These are phyloP conservation scores for Ardeotis arabs DNA, from an alignment of 2,113 vertebrate genomes.

Conservation along the genomic window DNA sequence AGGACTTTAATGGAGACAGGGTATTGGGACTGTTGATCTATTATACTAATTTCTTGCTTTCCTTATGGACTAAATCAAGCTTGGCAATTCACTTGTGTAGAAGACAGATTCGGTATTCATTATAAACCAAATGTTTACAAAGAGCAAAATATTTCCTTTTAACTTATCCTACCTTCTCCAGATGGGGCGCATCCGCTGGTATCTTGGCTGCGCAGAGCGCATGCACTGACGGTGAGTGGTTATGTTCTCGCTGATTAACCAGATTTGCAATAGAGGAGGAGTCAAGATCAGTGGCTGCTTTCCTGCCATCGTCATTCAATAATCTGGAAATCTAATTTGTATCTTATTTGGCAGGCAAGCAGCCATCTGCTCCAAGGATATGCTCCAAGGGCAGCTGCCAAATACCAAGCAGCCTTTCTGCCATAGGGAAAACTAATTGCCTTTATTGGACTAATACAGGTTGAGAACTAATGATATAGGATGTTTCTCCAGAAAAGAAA, in stretches of 20 bases:
- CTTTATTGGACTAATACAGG: conserved; percentile 66
- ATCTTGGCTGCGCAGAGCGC: neutral
- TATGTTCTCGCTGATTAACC: neutral
- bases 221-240: neutral
- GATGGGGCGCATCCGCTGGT: fast-evolving
- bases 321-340: conserved; percentile 78
- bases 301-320: conserved; percentile 64
- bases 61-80: neutral
- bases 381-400: conserved; percentile 72
- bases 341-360: conserved; percentile 61
- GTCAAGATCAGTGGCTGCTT: conserved; percentile 30
- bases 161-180: neutral
- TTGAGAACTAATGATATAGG: conserved; percentile 25
- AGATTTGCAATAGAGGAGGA: conserved; percentile 11
- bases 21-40: neutral
- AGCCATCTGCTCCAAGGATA: conserved; percentile 77
- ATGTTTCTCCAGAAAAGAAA: conserved; percentile 19
- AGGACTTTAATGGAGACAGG: neutral
- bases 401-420: conserved; percentile 57
- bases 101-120: neutral
- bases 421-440: conserved; percentile 65
- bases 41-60: neutral
- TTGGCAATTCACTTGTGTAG: neutral
- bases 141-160: neutral
- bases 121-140: conserved; percentile 32